Base-by-base conservation (phyloP, 2,888 invertebrate species). In the Siphonodentalium dalli region DNA sequence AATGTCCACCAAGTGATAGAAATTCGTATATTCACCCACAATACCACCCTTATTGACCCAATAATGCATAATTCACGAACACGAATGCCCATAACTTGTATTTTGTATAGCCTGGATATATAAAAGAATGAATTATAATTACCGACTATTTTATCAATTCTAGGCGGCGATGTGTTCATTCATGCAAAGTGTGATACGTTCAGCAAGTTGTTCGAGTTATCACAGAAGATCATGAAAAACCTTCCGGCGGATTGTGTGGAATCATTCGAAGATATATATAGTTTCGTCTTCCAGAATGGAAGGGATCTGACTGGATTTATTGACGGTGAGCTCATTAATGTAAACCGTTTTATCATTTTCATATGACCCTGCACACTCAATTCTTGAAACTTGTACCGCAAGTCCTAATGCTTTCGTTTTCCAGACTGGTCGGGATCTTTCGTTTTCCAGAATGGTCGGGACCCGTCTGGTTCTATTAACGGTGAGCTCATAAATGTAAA, bases 241-340 rank as follows among this genome's bases (percentile, higher is more conserved):
- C 39, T 81, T 35, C 80, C 80, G 4, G 61, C 64, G 15, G 74
- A 66, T 41, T 69, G 71, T 46, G 71, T 81, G 5, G 71, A 70
- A 20, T 61, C 60, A 13, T 72, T 69, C 56, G 78, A 79, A 42
- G 81, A 81, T 54, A 68, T 78, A 28, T 81, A 80, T 67, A 77
- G 81, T 56, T 81, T 76, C 54, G 78, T 80, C 15, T 81, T 69
- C 66, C 60, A 66, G 49, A 74, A 77, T 59, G 79, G 79, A 5
- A 61, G 80, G 31, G 81, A 81, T 58, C 54, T 81, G 29, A 77
- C 78, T 2, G 81, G 81, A 27, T 81, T 81, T 55, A 81, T 81
- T 63, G 80, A 81, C 65, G 81, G 81, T 79, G 61, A 45, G 63
- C 37, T 45, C 24, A 57, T 75, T 76, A 74, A 41, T 76, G 77